These are phyloP conservation scores for Cyaniris semiargus DNA, from an alignment of 2,888 invertebrate genomes.

Conservation along the genomic window DNA sequence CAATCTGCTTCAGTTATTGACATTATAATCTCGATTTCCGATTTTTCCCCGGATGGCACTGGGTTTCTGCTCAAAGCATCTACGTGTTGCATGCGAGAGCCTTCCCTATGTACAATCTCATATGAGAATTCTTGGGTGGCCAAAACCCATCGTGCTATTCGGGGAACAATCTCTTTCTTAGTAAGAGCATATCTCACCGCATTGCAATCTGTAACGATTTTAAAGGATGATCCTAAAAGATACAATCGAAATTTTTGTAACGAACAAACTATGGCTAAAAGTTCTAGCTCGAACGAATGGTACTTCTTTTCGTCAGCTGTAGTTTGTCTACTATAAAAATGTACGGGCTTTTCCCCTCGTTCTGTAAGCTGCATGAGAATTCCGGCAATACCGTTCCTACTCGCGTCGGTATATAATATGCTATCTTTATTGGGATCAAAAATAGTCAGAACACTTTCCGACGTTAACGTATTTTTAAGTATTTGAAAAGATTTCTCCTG, in stretches of 20 bases:
- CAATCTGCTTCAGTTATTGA: slow-evolving; percentile 40
- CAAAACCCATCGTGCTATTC: not conserved
- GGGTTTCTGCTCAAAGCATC: not conserved
- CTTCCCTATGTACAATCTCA: not conserved
- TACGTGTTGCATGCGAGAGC: not conserved
- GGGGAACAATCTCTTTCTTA: not conserved
- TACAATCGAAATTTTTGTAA: slow-evolving; percentile 9
- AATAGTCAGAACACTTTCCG: not conserved
- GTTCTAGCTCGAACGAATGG: slow-evolving; percentile 49
- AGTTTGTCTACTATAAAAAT: slow-evolving; percentile 51
- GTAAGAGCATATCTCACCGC: slow-evolving; percentile 36
- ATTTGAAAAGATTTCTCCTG: not conserved
- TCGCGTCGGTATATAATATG: slow-evolving; percentile 18
- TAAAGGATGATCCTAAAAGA: not conserved
- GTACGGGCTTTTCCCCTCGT: slow-evolving; percentile 44
- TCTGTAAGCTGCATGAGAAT: slow-evolving; percentile 32
- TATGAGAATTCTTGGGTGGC: slow-evolving; percentile 1
- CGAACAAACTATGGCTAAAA: not conserved
- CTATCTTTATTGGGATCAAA: slow-evolving; percentile 1
- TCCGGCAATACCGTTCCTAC: slow-evolving; percentile 22
- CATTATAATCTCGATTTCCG: slow-evolving; percentile 32
- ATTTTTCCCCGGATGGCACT: slow-evolving; percentile 30
- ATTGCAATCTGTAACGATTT: slow-evolving; percentile 37
- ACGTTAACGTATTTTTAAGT: slow-evolving; percentile 10
- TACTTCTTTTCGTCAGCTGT: slow-evolving; percentile 50